Conservation (phyloP, 2,797 vertebrate genomes). For the Xyrichtys novacula region DNA sequence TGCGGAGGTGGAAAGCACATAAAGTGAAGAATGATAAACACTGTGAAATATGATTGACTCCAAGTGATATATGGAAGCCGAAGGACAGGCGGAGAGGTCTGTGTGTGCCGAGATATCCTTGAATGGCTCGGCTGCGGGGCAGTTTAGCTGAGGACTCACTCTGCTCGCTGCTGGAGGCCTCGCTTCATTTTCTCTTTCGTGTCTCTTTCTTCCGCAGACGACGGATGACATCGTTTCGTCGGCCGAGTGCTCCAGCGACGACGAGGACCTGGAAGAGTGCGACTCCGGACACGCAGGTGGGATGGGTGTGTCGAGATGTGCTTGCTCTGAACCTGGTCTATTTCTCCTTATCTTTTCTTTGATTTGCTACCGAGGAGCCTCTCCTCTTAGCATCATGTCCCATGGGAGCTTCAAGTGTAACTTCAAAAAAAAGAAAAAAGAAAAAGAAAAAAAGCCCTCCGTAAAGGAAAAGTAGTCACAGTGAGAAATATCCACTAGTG, state of each 20-base stretch:
- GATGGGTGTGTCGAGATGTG: conserved; percentile 94
- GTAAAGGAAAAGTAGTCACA: conserved; percentile 43
- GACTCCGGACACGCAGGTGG: conserved; percentile 98
- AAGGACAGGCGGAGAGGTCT: conserved; percentile 66
- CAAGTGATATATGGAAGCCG: conserved; percentile 72
- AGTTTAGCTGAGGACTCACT: conserved; percentile 43
- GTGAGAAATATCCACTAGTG: conserved; percentile 46
- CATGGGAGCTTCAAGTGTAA: conserved; percentile 90
- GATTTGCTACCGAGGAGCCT: conserved; percentile 89
- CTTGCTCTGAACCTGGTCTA: conserved; percentile 85
- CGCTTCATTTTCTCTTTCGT: conserved; percentile 19
- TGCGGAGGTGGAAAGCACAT: conserved; percentile 76
- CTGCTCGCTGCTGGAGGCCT: conserved; percentile 14
- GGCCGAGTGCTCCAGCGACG: conserved; percentile 98
- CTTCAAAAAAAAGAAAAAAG: no score
- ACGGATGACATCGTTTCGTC: conserved; percentile 98
- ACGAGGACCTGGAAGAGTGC: conserved; percentile 98
- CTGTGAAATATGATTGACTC: conserved; percentile 84
- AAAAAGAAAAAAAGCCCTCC: conserved; percentile 34
- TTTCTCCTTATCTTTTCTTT: conserved; percentile 78
- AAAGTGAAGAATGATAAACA: conserved; percentile 82
- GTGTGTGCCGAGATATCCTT: conserved; percentile 71
- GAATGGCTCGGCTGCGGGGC: conserved; percentile 47
- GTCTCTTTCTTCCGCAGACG: conserved; percentile 81
- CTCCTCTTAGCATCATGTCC: conserved; percentile 93